Conservation (phyloP, 1,140 invertebrate genomes). For the Eupeodes corollae region DNA sequence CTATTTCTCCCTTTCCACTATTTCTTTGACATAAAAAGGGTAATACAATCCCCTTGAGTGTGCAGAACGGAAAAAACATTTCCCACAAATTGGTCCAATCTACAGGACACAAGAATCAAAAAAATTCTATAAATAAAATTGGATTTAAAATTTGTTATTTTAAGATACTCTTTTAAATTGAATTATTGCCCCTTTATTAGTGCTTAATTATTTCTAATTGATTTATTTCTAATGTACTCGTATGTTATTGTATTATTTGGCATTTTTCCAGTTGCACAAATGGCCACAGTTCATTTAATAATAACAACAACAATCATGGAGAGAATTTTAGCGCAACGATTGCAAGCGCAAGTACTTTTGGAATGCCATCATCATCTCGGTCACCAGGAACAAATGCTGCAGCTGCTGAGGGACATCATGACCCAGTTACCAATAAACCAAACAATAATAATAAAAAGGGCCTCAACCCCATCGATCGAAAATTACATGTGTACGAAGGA, state of each 20-base stretch:
- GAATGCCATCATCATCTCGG: slow-evolving; percentile 4
- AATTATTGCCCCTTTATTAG: too few relatives aligned
- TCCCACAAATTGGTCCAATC: too few relatives aligned
- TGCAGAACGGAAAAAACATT: too few relatives aligned
- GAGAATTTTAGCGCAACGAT: background rate
- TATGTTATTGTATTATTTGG: too few relatives aligned
- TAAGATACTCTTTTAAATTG: too few relatives aligned
- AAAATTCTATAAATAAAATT: too few relatives aligned
- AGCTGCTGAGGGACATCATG: background rate
- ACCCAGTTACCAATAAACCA: slow-evolving; percentile 4
- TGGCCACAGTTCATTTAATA: slow-evolving; percentile 3
- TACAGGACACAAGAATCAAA: too few relatives aligned
- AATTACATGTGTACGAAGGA: slow-evolving; percentile 25
- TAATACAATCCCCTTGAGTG: too few relatives aligned
- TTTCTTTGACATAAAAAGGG: too few relatives aligned
- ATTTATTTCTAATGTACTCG: too few relatives aligned
- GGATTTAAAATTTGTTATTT: too few relatives aligned
- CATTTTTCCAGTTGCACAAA: slow-evolving; percentile 16
- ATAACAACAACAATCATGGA: background rate
- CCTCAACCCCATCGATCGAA: slow-evolving; percentile 12
- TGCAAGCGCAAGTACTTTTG: slow-evolving; percentile 9
- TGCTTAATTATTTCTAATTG: background rate
- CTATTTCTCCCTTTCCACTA: too few relatives aligned
- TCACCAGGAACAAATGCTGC: background rate
- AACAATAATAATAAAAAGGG: slow-evolving; percentile 4